phyloP scores from a whole-genome alignment of 2,888 invertebrate species.

The Callosobruchus maculatus region DNA sequence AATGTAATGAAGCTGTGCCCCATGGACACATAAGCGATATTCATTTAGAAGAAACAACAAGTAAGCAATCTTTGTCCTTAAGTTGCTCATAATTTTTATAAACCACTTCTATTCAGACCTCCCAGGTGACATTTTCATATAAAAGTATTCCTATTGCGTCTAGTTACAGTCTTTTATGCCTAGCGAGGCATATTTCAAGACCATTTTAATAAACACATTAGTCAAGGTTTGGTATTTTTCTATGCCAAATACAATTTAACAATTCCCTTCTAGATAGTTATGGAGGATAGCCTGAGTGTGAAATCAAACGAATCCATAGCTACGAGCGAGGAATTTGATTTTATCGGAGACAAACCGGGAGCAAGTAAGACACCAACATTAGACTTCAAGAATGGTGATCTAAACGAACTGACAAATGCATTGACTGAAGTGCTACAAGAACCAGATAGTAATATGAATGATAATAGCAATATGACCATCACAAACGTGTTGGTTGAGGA shows the following conservation, averaged over 20 bases:
- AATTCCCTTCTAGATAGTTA: conserved; percentile 41
- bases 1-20: neutral
- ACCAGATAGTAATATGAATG: conserved; percentile 33
- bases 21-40: neutral
- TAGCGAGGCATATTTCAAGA: no score
- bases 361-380: conserved; percentile 54
- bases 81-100: neutral
- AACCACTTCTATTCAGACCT: neutral
- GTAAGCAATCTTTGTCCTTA: neutral
- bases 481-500: conserved; percentile 19
- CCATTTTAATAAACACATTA: neutral
- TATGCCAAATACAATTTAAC: neutral
- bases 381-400: conserved; percentile 60
- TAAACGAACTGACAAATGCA: conserved; percentile 60
- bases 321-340: conserved; percentile 69
- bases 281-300: conserved; percentile 66
- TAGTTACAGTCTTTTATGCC: no score
- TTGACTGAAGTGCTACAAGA: conserved; percentile 56
- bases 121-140: neutral
- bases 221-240: neutral
- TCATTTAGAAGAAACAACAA: neutral
- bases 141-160: neutral
- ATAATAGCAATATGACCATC: conserved; percentile 18
- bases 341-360: conserved; percentile 57
- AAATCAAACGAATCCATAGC: conserved; percentile 68